phyloP scores from a whole-genome alignment of 2,888 invertebrate species.

The Ichneumoninae sp. region DNA sequence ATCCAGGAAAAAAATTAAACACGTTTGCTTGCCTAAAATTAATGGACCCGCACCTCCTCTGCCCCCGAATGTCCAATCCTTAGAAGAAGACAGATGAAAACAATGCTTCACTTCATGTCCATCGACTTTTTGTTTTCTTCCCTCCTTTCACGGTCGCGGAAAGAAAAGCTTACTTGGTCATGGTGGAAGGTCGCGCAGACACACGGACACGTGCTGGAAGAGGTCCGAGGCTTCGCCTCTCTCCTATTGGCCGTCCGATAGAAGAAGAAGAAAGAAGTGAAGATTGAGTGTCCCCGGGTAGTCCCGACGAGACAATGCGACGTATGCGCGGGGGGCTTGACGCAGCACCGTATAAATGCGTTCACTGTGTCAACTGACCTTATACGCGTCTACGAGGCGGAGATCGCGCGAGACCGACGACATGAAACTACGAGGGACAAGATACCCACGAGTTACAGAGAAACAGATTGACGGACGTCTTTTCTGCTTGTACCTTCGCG shows the following conservation, averaged over 20 bases:
- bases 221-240: neutral
- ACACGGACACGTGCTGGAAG: neutral
- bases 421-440: constrained; percentile 35
- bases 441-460: constrained; percentile 41
- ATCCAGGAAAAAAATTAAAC: neutral
- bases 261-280: constrained; percentile 43
- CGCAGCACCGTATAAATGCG: constrained; percentile 60
- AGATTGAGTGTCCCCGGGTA: constrained; percentile 59
- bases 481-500: constrained; percentile 40
- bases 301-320: constrained; percentile 56
- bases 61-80: neutral
- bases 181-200: constrained; percentile 2
- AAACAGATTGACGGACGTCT: constrained; percentile 55
- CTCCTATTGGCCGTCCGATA: constrained; percentile 9
- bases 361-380: constrained; percentile 61
- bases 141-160: neutral
- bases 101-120: neutral
- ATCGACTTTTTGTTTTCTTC: neutral
- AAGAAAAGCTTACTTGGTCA: neutral
- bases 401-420: constrained; percentile 50
- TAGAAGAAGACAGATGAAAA: neutral
- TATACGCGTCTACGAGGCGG: constrained; percentile 46
- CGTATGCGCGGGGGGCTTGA: constrained; percentile 50
- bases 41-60: neutral
- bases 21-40: no score